Conservation (phyloP, 2,888 invertebrate species). For the Lypha dubia region DNA sequence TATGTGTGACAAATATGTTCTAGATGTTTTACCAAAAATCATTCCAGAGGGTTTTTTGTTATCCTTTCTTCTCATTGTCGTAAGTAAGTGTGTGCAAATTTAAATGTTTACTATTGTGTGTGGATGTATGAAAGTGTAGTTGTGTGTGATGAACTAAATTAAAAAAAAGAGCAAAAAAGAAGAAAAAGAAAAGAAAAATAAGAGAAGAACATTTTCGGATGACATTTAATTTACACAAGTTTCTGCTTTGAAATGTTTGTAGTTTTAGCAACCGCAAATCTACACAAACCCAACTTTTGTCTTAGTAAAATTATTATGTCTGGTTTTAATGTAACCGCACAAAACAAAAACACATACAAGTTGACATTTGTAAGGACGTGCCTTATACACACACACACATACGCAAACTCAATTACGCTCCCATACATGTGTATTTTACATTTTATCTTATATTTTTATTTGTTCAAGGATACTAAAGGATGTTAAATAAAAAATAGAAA, state of each 20-base stretch:
- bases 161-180: neutral
- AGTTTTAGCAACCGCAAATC: conserved; percentile 64
- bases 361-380: conserved; percentile 9
- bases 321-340: conserved; percentile 64
- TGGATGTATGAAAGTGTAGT: neutral
- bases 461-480: conserved; percentile 62
- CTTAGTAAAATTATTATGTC: conserved; percentile 60
- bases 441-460: conserved; percentile 55
- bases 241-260: conserved; percentile 68
- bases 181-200: neutral
- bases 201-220: conserved; percentile 51
- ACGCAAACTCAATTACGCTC: neutral
- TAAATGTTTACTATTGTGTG: neutral
- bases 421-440: conserved; percentile 6
- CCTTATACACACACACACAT: neutral
- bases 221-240: conserved; percentile 72
- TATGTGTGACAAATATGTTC: conserved; percentile 63
- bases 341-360: conserved; percentile 29
- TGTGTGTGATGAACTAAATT: neutral
- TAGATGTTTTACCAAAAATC: conserved; percentile 50
- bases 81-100: neutral
- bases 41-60: neutral
- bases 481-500: conserved; percentile 36
- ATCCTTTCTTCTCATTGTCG: neutral
- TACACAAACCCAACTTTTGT: conserved; percentile 52